Evolutionary conservation across 2,888 invertebrate species (phyloP), one percentile per base, ranked within the genome.

Genomic region (Craniophora ligustri): DNA sequence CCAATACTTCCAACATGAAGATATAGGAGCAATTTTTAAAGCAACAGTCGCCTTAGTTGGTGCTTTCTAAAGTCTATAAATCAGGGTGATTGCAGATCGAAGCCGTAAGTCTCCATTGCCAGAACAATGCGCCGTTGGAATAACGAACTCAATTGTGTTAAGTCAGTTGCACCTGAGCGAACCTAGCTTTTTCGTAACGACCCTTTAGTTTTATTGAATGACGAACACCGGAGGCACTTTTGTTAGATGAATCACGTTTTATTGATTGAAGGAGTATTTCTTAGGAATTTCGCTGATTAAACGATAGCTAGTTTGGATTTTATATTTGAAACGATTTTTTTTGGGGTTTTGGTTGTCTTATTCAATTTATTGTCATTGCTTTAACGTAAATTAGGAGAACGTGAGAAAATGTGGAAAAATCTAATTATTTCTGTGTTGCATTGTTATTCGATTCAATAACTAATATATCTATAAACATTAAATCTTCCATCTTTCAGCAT

Each of bases 141-240:
- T 87, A 87, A 87, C 84, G 87, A 88, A 85, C 84, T 87, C 84
- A 84, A 87, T 87, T 87, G 84, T 85, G 78, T 84, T 86, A 84
- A 81, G 81, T 76, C 78, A 65, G 72, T 76, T 81, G 84, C 80
- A 82, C 76, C 80, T 77, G 76, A 72, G 67, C 58, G 63, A 64
- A 55, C 54, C 60, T 44, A 68, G 62, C 58, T 70, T 58, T 73
- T 72, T 68, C 62, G 60, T 64, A 71, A 71, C 60, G 60, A 54
- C 30, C 23, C 63, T 72, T 63, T 63, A 65, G 60, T 69, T 69
- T 67, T 62, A 65, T 75, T 59, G 51, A 67, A 64, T 40, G 48
- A 56, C 50, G 46, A 45, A 26, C 49, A 48, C 38, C 23, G 41
- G 21, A 41, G 5, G 28, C 39, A 30, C 40, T 50, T 45, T 34